Conservation (phyloP, 2,113 vertebrate genomes). For the Lynx canadensis region DNA sequence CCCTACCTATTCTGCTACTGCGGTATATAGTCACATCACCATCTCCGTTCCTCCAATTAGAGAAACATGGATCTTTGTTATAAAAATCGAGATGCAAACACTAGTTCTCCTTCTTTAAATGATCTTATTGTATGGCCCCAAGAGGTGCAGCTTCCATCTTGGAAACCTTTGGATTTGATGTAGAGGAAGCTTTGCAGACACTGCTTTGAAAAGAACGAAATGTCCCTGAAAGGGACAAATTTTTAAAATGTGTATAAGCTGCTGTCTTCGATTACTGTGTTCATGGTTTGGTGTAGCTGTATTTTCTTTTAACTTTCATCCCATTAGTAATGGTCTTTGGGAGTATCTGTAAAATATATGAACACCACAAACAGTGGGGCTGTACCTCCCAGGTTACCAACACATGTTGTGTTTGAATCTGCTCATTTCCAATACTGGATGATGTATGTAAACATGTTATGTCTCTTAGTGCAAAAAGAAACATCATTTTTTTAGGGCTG, state of each 20-base stretch:
- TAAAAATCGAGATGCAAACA: slow-evolving; percentile 72
- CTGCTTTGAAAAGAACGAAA: slow-evolving; percentile 74
- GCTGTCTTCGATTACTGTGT: slow-evolving; percentile 84
- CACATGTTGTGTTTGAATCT: slow-evolving; percentile 85
- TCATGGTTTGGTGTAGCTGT: slow-evolving; percentile 79
- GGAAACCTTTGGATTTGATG: slow-evolving; percentile 81
- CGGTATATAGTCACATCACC: slow-evolving; percentile 59
- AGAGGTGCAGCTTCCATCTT: slow-evolving; percentile 80
- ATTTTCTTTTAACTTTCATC: slow-evolving; percentile 75
- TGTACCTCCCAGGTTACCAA: slow-evolving; percentile 85
- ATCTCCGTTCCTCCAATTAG: slow-evolving; percentile 66
- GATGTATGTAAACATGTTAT: slow-evolving; percentile 88
- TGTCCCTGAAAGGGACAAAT: slow-evolving; percentile 70
- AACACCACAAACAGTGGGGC: slow-evolving; percentile 82
- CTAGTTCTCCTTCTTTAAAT: slow-evolving; percentile 74
- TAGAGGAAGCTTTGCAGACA: slow-evolving; percentile 80
- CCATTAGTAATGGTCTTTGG: slow-evolving; percentile 84
- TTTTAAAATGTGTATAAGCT: slow-evolving; percentile 78
- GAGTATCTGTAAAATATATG: slow-evolving; percentile 85
- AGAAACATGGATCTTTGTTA: slow-evolving; percentile 81
- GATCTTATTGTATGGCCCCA: slow-evolving; percentile 73
- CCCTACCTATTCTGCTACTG: slow-evolving; percentile 55
- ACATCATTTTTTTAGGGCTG: slow-evolving; percentile 81
- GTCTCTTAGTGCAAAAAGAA: slow-evolving; percentile 86
- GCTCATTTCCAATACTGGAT: slow-evolving; percentile 86